Conservation (phyloP, 2,888 invertebrate species). For the Folsomia candida region DNA sequence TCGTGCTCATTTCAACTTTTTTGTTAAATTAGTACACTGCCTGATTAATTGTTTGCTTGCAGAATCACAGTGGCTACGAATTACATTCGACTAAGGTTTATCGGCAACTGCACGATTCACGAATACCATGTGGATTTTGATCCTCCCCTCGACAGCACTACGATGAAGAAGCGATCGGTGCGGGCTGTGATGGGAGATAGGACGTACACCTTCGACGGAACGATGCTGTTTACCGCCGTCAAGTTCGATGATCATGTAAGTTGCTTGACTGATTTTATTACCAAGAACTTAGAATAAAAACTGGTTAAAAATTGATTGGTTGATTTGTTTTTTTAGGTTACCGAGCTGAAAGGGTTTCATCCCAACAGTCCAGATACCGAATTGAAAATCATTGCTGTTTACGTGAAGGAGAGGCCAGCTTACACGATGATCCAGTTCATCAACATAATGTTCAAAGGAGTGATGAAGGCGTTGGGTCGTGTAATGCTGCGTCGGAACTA, state of each 20-base stretch:
- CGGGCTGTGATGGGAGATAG: not conserved
- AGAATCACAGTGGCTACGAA: not conserved
- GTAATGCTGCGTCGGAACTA: constrained; percentile 74
- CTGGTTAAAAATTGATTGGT: too few relatives aligned
- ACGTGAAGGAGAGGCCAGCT: too few relatives aligned
- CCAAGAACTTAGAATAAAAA: too few relatives aligned
- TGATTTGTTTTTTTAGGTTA: too few relatives aligned
- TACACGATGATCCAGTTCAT: constrained; percentile 77
- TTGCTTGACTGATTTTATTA: too few relatives aligned
- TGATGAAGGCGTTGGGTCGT: constrained; percentile 73
- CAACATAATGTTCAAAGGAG: constrained; percentile 73
- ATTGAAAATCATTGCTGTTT: too few relatives aligned
- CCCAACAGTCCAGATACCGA: too few relatives aligned
- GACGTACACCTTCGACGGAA: not conserved
- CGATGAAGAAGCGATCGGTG: not conserved
- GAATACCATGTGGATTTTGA: not conserved
- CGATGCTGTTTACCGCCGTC: not conserved
- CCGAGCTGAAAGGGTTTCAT: too few relatives aligned
- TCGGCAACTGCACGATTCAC: not conserved
- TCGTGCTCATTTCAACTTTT: not conserved
- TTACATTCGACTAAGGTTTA: not conserved
- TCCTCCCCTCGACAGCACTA: not conserved
- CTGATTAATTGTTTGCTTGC: not conserved
- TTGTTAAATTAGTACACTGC: not conserved
- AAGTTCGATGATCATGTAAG: not conserved